Percentiles rank a stretch among this genome's conserved stretches.
phyloP scores from a whole-genome alignment of 2,797 vertebrate genomes.

The Neostethus bicornis region DNA sequence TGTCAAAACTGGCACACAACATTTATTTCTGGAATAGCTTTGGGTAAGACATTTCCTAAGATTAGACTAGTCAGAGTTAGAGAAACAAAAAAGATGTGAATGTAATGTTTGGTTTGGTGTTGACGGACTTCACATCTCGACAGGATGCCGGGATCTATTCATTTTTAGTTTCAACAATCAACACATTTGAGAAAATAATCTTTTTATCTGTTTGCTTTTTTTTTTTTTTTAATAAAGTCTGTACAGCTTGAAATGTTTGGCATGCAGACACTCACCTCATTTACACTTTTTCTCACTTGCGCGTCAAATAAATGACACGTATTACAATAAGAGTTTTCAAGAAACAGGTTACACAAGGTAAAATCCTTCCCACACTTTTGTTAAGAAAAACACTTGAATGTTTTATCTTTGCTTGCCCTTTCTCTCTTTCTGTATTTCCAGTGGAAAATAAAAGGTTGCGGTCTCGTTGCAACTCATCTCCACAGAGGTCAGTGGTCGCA shows the following conservation, averaged over 20 bases:
- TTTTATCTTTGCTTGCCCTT: constrained; percentile 1
- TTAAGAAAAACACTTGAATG: background rate
- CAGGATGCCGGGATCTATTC: too few relatives aligned
- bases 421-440: constrained; percentile 36
- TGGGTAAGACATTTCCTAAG: constrained; percentile 18
- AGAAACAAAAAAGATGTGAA: constrained; percentile 52
- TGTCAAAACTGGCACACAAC: constrained; percentile 27
- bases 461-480: constrained; percentile 32
- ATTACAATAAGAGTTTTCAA: constrained; percentile 25
- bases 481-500: constrained; percentile 21
- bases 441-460: constrained; percentile 45
- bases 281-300: background rate
- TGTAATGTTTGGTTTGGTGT: constrained; percentile 28
- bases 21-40: constrained; percentile 20
- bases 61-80: constrained; percentile 29
- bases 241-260: constrained; percentile 64
- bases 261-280: background rate
- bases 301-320: constrained; percentile 21
- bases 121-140: too few relatives aligned
- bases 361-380: constrained; percentile 5
- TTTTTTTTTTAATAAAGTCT: constrained; percentile 75
- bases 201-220: constrained; percentile 44
- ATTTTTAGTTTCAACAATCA: constrained; percentile 65
- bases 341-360: constrained; percentile 13
- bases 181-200: constrained; percentile 70